A percentile compares a stretch with the other conserved stretches of the same genome.
Conservation (phyloP, 2,888 invertebrate species). For the Drosophila infuscata region DNA sequence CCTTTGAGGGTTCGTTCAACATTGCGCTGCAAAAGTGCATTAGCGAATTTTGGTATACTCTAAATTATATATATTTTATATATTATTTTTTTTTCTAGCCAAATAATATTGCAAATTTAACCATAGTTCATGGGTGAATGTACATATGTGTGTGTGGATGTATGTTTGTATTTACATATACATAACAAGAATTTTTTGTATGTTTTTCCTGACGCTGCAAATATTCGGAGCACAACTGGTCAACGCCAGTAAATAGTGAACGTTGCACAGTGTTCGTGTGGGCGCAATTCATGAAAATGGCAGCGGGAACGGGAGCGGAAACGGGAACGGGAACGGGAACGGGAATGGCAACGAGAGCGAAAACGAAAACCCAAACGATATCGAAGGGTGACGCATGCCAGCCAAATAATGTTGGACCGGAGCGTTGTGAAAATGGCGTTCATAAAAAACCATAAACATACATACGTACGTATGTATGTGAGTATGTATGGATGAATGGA, state of each 20-base stretch:
- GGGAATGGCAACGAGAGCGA: constrained; percentile 9
- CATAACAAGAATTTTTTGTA: constrained; percentile 56
- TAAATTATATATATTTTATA: not conserved
- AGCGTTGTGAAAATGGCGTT: constrained; percentile 65
- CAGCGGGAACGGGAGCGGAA: not conserved
- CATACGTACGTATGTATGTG: constrained; percentile 15
- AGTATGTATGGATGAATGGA: not conserved
- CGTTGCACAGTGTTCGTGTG: constrained; percentile 35
- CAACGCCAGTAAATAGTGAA: constrained; percentile 61
- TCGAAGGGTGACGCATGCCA: constrained; percentile 65
- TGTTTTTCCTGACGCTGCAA: constrained; percentile 64
- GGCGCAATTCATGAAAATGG: constrained; percentile 27
- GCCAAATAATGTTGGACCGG: constrained; percentile 54
- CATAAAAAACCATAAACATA: constrained; percentile 50
- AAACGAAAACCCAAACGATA: constrained; percentile 41
- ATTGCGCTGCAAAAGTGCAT: not conserved
- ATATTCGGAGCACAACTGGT: constrained; percentile 67
- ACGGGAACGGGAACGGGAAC: not conserved
- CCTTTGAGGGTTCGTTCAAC: not conserved
- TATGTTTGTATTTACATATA: constrained; percentile 31
- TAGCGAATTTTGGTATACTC: not conserved
- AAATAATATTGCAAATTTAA: not conserved
- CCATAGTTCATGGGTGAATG: constrained; percentile 34
- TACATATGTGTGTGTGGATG: constrained; percentile 5
- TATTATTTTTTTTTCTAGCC: not conserved